A percentile compares a stretch with the other conserved stretches of the same genome.
Evolutionary conservation across 2,888 invertebrate genomes (phyloP).

Genomic region (Ferdinandea cuprea): DNA sequence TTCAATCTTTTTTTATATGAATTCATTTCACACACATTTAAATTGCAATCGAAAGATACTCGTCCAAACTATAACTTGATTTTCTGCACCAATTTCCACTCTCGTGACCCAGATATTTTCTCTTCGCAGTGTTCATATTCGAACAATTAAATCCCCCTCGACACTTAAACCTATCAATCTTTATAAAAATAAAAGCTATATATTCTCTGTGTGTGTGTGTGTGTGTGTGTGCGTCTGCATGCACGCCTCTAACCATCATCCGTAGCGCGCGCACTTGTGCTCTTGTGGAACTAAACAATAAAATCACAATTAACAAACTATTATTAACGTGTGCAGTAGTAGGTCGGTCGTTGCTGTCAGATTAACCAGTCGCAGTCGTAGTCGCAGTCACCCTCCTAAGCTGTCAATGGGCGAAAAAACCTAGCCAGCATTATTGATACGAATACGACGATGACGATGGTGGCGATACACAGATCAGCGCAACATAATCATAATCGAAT

Average conservation of each 20-base stretch:
- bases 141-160: conserved; percentile 60
- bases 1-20: not conserved
- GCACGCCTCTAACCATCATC: conserved; percentile 37
- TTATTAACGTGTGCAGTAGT: conserved; percentile 59
- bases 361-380: conserved; percentile 16
- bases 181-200: conserved; percentile 49
- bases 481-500: conserved; percentile 65
- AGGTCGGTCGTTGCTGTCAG: conserved; percentile 51
- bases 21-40: conserved; percentile 11
- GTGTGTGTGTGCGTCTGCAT: not conserved
- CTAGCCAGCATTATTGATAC: not conserved
- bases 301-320: conserved; percentile 61
- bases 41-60: conserved; percentile 27
- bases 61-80: conserved; percentile 58
- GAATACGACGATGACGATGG: too few species aligned
- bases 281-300: conserved; percentile 20
- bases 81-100: conserved; percentile 51
- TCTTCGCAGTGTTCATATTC: conserved; percentile 13
- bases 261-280: not conserved
- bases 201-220: not conserved
- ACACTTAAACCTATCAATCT: conserved; percentile 65
- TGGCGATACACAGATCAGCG: conserved; percentile 28
- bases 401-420: not conserved
- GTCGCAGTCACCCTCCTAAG: too few species aligned
- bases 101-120: conserved; percentile 52